Base-by-base conservation (phyloP, 2,888 invertebrate species). In the Pheosia tremula region DNA sequence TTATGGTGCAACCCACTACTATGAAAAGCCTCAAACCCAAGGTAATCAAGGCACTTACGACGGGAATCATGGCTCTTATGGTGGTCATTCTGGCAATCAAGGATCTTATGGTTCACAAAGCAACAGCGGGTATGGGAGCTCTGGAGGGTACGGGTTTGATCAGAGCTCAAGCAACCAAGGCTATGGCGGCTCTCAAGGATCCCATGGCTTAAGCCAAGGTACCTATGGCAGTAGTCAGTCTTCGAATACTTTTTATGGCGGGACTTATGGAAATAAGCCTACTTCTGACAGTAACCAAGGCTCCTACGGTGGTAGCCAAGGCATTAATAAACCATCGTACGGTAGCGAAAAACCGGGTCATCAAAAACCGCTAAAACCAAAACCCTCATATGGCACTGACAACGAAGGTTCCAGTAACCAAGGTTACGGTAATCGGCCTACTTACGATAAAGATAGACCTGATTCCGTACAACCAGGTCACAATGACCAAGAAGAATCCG, bases 321-420 rank as follows among this genome's bases (percentile, higher is more conserved):
- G 52, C 43, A 59, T 61, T 13, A 68, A 69, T 55, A 64, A 68
- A 57, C 76, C 78, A 49, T 56, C 64, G 13, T 64, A 67, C 52
- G 60, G 57, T 53, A 57, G 38, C 8, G 56, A 68, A 36, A 60
- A 75, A 49, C 68, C 68, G 52, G 37, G 13, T n/a, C 62, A 67
- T 0, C 58, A 57, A 50, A 75, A 71, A 10, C 75, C 73, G 5
- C 69, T 67, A 45, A 75, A 72, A 53, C 75, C 67, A 1, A 71
- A 71, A 3, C 71, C 75, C 10, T 58, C 60, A 9, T 74, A 74
- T 43, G 41, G 37, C 36, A 4, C 56, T 56, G 61, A 55, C 67
- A 66, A 64, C 53, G 70, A 66, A 38, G 70, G 68, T 41, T 66
- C 68, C 13, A 62, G 58, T 0, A 13, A 56, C 61, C 8, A 68